These are phyloP conservation scores for Salvator merianae DNA, from an alignment of 2,113 vertebrate species.

Conservation along the genomic window DNA sequence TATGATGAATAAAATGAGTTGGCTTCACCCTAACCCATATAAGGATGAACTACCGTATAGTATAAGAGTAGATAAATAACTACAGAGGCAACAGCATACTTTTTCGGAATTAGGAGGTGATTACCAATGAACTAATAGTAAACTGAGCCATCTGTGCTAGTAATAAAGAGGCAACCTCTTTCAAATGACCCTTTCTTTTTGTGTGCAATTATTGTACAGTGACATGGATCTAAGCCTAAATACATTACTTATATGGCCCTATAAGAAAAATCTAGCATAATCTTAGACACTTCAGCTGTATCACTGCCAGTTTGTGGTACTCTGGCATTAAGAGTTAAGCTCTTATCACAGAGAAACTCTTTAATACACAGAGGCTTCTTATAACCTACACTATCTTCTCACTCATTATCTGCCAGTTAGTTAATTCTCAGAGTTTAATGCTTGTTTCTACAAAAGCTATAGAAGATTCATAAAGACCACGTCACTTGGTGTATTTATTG, in stretches of 20 bases:
- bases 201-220: background rate
- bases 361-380: background rate
- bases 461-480: constrained; percentile 24
- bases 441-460: background rate
- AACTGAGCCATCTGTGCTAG: background rate
- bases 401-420: background rate
- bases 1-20: background rate
- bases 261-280: background rate
- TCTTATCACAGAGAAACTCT: background rate
- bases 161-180: background rate
- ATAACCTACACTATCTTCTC: background rate
- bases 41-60: background rate
- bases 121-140: constrained; percentile 1
- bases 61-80: background rate
- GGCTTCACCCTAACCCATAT: background rate
- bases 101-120: background rate
- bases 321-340: background rate
- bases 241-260: background rate
- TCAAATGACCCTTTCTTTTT: constrained; percentile 1
- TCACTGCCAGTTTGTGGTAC: background rate
- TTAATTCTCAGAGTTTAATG: background rate
- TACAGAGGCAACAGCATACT: background rate
- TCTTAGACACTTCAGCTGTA: background rate
- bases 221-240: constrained; percentile 18
- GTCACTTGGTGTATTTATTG: background rate